Conservation (phyloP, 2,113 vertebrate genomes). For the Paralichthys olivaceus region DNA sequence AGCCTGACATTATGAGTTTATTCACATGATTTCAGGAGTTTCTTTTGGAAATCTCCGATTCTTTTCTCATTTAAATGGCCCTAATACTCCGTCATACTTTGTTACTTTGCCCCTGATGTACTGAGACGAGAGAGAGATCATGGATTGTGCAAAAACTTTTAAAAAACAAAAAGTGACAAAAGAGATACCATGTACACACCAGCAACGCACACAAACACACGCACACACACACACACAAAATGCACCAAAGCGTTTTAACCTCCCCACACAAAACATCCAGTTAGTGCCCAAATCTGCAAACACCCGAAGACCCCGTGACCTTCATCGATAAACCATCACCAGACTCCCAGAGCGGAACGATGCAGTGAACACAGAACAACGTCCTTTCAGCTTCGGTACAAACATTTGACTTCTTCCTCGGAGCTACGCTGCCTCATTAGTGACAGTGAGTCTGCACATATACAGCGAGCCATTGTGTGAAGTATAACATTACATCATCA, state of each 20-base stretch:
- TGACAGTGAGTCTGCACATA: neutral
- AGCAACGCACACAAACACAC: neutral
- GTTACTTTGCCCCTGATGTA: slow-evolving; percentile 13
- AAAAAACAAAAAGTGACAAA: slow-evolving; percentile 16
- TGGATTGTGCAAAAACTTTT: slow-evolving; percentile 23
- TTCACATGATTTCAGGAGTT: no score
- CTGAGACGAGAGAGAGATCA: slow-evolving; percentile 26
- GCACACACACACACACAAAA: slow-evolving; percentile 4
- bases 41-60: no score
- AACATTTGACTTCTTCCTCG: neutral
- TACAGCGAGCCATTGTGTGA: neutral
- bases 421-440: neutral
- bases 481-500: neutral
- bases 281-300: slow-evolving; percentile 66
- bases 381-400: neutral
- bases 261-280: slow-evolving; percentile 40
- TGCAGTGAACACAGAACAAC: slow-evolving; percentile 27
- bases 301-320: slow-evolving; percentile 48
- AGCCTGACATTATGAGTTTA: no score
- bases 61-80: no score
- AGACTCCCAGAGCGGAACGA: slow-evolving; percentile 48
- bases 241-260: slow-evolving; percentile 52
- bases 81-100: no score
- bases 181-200: slow-evolving; percentile 34
- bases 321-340: slow-evolving; percentile 67